Percentiles rank a stretch among this genome's conserved stretches.
Evolutionary conservation across 2,888 invertebrate species (phyloP).

Genomic region (Acleris cristana): DNA sequence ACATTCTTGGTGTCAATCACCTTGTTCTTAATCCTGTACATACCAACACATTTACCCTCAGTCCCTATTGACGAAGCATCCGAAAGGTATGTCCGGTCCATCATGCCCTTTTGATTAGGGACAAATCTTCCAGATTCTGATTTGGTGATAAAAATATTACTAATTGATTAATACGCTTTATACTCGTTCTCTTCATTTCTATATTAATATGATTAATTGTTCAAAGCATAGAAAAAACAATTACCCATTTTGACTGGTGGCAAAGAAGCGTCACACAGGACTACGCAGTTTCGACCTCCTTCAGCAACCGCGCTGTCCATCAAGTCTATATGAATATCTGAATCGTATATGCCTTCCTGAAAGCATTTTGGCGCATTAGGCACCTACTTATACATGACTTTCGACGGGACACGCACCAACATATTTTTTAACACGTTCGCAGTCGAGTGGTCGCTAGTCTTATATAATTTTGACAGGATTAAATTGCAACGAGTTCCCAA

Average conservation of each 20-base stretch:
- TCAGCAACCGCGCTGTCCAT: constrained; percentile 85
- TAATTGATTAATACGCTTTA: neutral
- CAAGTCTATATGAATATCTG: constrained; percentile 84
- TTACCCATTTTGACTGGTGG: constrained; percentile 87
- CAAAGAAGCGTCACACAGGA: constrained; percentile 87
- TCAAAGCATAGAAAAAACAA: neutral
- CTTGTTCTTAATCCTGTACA: constrained; percentile 86
- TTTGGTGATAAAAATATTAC: too few relatives aligned
- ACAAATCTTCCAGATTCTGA: constrained; percentile 86
- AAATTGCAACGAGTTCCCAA: too few relatives aligned
- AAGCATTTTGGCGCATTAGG: constrained; percentile 26
- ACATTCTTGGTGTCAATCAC: constrained; percentile 86
- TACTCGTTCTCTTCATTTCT: too few relatives aligned
- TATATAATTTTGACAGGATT: too few relatives aligned
- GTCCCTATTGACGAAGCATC: constrained; percentile 84
- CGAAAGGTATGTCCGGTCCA: constrained; percentile 85
- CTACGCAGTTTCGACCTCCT: constrained; percentile 84
- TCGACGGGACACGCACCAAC: too few relatives aligned
- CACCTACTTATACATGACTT: too few relatives aligned
- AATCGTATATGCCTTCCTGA: constrained; percentile 88
- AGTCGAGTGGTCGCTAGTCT: too few relatives aligned
- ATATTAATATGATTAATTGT: neutral
- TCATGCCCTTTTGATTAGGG: constrained; percentile 68
- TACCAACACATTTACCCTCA: constrained; percentile 86
- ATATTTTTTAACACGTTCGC: too few relatives aligned